Evolutionary conservation across 2,888 invertebrate genomes (phyloP).

Genomic region (Tenthredo amoena): DNA sequence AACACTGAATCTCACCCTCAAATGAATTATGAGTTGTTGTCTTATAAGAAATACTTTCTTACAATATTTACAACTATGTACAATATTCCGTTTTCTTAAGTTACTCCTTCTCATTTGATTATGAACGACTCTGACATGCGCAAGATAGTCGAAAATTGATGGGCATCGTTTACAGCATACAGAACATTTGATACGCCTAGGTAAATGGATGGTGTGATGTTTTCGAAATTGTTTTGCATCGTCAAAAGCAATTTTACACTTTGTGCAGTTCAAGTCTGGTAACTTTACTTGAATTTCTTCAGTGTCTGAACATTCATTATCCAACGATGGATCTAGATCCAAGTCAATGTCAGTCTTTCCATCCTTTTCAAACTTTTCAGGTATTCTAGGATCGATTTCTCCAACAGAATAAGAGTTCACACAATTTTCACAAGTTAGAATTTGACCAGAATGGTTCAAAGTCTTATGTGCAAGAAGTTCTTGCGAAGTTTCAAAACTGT

Average conservation of each 20-base stretch:
- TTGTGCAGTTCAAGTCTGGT: constrained; percentile 51
- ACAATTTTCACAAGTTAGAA: constrained; percentile 54
- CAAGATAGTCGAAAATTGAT: constrained; percentile 61
- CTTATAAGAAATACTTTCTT: constrained; percentile 59
- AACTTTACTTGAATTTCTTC: not conserved
- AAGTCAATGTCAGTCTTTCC: not conserved
- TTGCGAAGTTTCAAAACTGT: constrained; percentile 57
- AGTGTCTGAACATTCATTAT: not conserved
- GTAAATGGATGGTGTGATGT: constrained; percentile 61
- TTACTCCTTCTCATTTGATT: constrained; percentile 60
- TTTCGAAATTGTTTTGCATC: constrained; percentile 58
- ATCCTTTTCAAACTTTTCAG: not conserved
- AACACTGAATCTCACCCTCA: constrained; percentile 57
- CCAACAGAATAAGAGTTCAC: not conserved
- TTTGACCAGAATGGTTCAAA: constrained; percentile 56
- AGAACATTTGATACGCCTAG: constrained; percentile 58
- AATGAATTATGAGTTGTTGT: constrained; percentile 61
- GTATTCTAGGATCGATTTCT: not conserved
- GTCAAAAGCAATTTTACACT: constrained; percentile 60
- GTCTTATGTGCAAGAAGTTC: constrained; percentile 60
- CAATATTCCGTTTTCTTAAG: constrained; percentile 58
- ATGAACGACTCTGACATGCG: constrained; percentile 60
- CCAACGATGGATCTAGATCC: not conserved
- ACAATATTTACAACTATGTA: constrained; percentile 63
- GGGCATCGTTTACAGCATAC: constrained; percentile 59